Conservation (phyloP, 2,888 invertebrate species). For the Homarus gammarus region DNA sequence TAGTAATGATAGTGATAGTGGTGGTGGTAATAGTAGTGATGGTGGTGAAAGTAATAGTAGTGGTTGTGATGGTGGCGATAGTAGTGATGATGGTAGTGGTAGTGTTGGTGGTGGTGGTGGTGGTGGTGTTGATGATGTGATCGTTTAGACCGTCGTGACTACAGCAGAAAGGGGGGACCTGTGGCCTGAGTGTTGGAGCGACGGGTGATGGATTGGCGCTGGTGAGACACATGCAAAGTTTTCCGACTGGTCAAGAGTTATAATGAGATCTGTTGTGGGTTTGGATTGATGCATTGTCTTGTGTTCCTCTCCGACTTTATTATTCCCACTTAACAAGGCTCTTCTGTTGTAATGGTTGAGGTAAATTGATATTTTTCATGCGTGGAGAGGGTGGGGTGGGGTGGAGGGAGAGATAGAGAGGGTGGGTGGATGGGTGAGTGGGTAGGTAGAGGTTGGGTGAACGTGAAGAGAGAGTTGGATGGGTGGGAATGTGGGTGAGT, state of each 20-base stretch:
- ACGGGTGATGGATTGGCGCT: constrained; percentile 40
- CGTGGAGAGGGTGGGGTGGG: background rate
- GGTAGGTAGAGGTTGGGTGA: no score
- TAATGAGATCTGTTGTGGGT: constrained; percentile 27
- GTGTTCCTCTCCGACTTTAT: constrained; percentile 14
- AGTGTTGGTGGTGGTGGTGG: no score
- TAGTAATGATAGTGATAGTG: no score
- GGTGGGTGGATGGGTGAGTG: no score
- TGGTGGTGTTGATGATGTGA: background rate
- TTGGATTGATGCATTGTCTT: constrained; percentile 24
- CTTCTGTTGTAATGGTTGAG: constrained; percentile 10
- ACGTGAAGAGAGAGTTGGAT: no score
- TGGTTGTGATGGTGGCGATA: no score
- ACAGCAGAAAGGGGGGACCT: constrained; percentile 47
- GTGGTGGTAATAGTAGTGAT: no score
- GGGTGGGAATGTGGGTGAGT: no score
- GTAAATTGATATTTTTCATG: background rate
- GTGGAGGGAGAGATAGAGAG: no score
- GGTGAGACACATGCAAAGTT: constrained; percentile 40
- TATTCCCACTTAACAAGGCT: constrained; percentile 20
- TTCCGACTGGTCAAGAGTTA: background rate
- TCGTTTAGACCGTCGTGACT: constrained; percentile 53
- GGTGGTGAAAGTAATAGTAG: no score
- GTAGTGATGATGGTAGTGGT: no score
- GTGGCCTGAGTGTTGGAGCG: constrained; percentile 6